Conservation (phyloP, 2,888 invertebrate species). For the Conomelus anceps region DNA sequence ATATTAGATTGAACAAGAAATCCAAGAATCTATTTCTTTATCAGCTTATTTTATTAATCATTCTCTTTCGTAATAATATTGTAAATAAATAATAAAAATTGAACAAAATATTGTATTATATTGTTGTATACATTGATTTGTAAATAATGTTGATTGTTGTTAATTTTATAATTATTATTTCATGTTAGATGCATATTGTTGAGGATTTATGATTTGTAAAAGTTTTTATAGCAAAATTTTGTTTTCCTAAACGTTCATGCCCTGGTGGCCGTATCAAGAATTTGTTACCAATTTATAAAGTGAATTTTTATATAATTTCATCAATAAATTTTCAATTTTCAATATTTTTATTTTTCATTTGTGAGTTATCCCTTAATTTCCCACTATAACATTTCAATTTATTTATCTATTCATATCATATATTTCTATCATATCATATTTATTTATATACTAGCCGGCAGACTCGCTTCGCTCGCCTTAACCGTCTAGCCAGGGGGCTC, state of each 20-base stretch:
- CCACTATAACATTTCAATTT: neutral
- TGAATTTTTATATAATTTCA: neutral
- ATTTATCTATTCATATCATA: neutral
- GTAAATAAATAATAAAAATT: neutral
- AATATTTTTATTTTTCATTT: neutral
- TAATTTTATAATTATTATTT: neutral
- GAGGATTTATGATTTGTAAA: neutral
- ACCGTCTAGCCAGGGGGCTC: too few relatives aligned
- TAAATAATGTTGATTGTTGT: neutral
- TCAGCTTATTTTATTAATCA: neutral
- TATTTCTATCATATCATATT: too few relatives aligned
- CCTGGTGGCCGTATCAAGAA: neutral
- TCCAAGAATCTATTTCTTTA: too few relatives aligned
- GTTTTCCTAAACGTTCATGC: neutral
- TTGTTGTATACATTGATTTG: neutral
- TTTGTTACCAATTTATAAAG: neutral
- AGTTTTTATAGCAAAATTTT: neutral
- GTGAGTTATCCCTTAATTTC: neutral
- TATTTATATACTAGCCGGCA: too few relatives aligned
- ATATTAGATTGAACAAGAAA: too few relatives aligned
- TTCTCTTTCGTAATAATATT: neutral
- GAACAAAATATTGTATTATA: neutral
- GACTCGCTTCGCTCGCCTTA: too few relatives aligned
- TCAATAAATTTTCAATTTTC: neutral
- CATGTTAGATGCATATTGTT: neutral